Evolutionary conservation across 2,888 invertebrate species (phyloP).

Genomic region (Apodemia duryi): DNA sequence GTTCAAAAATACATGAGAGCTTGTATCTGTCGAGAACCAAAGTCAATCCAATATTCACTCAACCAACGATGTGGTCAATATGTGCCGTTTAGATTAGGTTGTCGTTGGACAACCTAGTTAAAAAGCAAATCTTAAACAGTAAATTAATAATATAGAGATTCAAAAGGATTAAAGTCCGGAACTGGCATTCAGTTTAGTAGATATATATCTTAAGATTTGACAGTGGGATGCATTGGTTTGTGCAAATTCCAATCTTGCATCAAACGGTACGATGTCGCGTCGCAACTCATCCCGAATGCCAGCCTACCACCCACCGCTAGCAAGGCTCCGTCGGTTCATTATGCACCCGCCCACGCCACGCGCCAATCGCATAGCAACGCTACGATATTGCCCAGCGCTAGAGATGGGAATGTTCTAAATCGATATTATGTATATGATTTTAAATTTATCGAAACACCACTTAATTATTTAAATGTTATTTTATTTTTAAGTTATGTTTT

Average conservation of each 20-base stretch:
- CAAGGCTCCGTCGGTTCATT: slow-evolving; percentile 56
- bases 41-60: too few relatives aligned
- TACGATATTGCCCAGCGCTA: slow-evolving; percentile 69
- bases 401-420: slow-evolving; percentile 61
- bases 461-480: too few relatives aligned
- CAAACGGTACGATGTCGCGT: slow-evolving; percentile 5
- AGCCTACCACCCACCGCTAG: slow-evolving; percentile 16
- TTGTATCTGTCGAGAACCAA: too few relatives aligned
- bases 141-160: neutral
- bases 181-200: neutral
- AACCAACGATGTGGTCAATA: too few relatives aligned
- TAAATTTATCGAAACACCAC: neutral
- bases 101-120: too few relatives aligned
- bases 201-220: slow-evolving; percentile 12
- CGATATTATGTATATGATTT: slow-evolving; percentile 38
- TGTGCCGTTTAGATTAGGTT: too few relatives aligned
- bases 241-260: slow-evolving; percentile 13
- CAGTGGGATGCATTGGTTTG: slow-evolving; percentile 5
- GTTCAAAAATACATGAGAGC: too few relatives aligned
- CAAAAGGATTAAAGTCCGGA: neutral
- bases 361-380: slow-evolving; percentile 72
- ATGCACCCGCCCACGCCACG: slow-evolving; percentile 71
- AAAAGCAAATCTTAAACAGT: neutral
- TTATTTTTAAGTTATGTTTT: too few relatives aligned
- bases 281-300: slow-evolving; percentile 1